These are phyloP conservation scores for Phodopus roborovskii DNA, from an alignment of 2,113 vertebrate species.

Conservation along the genomic window DNA sequence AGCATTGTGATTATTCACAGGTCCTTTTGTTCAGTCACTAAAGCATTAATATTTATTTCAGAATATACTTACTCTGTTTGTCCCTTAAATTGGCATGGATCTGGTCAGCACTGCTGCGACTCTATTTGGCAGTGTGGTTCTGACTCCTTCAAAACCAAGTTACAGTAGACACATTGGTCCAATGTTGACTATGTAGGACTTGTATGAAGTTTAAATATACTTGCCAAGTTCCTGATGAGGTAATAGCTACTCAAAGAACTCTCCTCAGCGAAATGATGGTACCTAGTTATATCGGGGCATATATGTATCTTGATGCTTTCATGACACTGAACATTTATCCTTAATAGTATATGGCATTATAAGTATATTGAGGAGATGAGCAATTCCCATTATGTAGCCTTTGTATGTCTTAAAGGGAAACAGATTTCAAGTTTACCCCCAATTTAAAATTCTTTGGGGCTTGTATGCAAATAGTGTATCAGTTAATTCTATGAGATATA, in stretches of 20 bases:
- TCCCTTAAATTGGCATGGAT: not conserved
- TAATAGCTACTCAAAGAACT: not conserved
- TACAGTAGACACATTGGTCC: not conserved
- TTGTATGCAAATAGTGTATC: not conserved
- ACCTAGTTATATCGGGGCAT: not conserved
- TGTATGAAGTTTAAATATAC: not conserved
- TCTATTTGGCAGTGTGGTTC: too few relatives aligned
- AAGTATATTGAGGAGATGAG: not conserved
- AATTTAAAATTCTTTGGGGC: not conserved
- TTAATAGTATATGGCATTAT: not conserved
- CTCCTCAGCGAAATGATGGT: not conserved
- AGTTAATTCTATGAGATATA: not conserved
- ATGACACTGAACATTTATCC: not conserved
- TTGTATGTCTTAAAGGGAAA: not conserved
- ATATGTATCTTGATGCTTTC: not conserved
- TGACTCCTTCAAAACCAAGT: not conserved
- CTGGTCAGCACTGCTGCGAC: not conserved
- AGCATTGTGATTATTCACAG: slow-evolving; percentile 56
- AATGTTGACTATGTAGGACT: not conserved
- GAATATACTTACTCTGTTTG: not conserved
- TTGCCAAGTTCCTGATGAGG: not conserved
- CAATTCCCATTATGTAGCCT: not conserved
- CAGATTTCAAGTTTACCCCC: not conserved
- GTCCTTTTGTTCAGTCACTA: slow-evolving; percentile 29
- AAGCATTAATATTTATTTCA: slow-evolving; percentile 57